A percentile compares a stretch with the other conserved stretches of the same genome.
phyloP scores from a whole-genome alignment of 1,140 invertebrate genomes.

The Charaxes varanes region DNA sequence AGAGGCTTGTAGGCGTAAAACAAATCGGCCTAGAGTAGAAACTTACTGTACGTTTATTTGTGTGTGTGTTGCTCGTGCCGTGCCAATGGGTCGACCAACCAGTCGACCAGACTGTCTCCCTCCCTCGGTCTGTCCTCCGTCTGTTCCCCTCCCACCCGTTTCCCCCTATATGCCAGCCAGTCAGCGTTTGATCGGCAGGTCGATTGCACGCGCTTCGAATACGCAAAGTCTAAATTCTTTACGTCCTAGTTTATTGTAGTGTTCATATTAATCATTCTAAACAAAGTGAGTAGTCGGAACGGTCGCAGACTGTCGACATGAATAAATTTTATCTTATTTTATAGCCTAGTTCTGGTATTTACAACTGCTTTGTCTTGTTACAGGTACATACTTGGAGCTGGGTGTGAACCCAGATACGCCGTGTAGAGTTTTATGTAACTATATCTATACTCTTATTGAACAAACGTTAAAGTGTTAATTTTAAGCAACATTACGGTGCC shows the following conservation, averaged over 20 bases:
- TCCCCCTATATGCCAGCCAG: conserved; percentile 56
- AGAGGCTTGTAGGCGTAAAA: conserved; percentile 29
- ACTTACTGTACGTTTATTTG: conserved; percentile 44
- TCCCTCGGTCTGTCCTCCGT: conserved; percentile 60
- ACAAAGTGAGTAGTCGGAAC: conserved; percentile 31
- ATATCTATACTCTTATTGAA: conserved; percentile 50
- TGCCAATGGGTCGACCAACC: conserved; percentile 70
- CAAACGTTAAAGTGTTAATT: conserved; percentile 38
- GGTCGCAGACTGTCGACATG: conserved; percentile 4
- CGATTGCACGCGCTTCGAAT: conserved; percentile 26
- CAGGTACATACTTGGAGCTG: conserved; percentile 67
- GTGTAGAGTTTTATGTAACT: conserved; percentile 68
- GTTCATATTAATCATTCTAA: conserved; percentile 36
- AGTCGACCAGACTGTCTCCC: conserved; percentile 67
- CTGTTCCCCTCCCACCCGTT: conserved; percentile 43
- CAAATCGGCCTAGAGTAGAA: conserved; percentile 59
- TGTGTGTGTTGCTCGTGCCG: conserved; percentile 54
- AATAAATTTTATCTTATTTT: conserved; percentile 16
- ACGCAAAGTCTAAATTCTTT: conserved; percentile 35
- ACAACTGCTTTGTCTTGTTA: conserved; percentile 69
- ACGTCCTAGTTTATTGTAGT: conserved; percentile 59
- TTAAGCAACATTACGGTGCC: conserved; percentile 16
- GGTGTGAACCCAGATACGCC: conserved; percentile 69
- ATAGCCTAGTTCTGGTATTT: conserved; percentile 42
- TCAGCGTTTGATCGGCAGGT: conserved; percentile 46